Percentiles rank a stretch among this genome's conserved stretches.
Conservation (phyloP, 2,797 vertebrate species). For the Coregonus suidteri region DNA sequence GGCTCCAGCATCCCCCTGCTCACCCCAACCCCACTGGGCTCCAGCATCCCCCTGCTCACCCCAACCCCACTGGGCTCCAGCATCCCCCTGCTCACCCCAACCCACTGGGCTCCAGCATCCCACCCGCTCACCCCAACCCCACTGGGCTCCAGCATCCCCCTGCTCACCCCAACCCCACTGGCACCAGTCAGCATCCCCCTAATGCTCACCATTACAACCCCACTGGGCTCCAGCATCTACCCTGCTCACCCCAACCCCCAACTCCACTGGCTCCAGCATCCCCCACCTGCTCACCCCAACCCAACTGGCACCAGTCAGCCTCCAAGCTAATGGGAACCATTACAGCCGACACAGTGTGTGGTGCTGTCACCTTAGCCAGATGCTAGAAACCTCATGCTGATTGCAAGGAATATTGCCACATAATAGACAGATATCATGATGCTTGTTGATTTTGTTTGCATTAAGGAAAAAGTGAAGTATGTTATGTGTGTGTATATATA, state of each 20-base stretch:
- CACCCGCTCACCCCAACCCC: background rate
- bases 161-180: background rate
- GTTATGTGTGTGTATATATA: background rate
- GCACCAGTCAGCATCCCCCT: background rate
- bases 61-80: background rate
- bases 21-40: background rate
- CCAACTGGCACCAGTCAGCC: background rate
- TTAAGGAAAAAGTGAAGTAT: background rate
- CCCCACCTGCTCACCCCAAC: background rate
- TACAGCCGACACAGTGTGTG: conserved; percentile 6
- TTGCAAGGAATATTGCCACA: background rate
- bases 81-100: too few species aligned
- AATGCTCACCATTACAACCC: background rate
- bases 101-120: too few species aligned
- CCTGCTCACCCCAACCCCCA: background rate
- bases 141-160: background rate
- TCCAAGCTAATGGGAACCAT: conserved; percentile 1
- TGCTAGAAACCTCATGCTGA: background rate
- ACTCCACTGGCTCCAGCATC: background rate
- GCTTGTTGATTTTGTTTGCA: background rate
- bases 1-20: background rate
- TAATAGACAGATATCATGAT: too few species aligned
- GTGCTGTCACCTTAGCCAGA: background rate
- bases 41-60: background rate
- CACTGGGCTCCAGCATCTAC: background rate